These are phyloP conservation scores for Drosophila kohkoa DNA, from an alignment of 1,140 invertebrate species.

Conservation along the genomic window DNA sequence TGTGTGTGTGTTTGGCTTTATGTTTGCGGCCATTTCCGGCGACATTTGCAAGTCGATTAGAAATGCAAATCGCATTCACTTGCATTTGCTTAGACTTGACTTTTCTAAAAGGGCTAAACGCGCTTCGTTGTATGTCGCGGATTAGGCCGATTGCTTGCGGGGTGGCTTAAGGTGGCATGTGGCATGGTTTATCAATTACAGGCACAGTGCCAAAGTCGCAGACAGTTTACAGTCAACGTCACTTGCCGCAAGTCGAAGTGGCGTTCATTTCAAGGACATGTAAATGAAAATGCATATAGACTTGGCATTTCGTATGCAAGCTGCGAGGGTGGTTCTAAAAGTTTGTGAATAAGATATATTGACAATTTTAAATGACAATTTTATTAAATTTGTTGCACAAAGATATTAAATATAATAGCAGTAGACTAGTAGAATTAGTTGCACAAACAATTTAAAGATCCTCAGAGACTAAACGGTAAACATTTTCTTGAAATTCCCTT, in stretches of 20 bases:
- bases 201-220: slow-evolving; percentile 35
- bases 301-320: slow-evolving; percentile 41
- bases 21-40: slow-evolving; percentile 53
- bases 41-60: slow-evolving; percentile 64
- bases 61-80: slow-evolving; percentile 66
- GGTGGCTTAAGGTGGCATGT: background rate
- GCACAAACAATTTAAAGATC: too few species aligned
- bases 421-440: too few species aligned
- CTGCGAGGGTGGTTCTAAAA: slow-evolving; percentile 20
- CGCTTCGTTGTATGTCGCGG: background rate
- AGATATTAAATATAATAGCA: too few species aligned
- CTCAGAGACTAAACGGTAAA: too few species aligned
- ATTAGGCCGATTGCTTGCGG: too few species aligned
- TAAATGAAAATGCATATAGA: slow-evolving; percentile 21
- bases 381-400: too few species aligned
- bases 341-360: too few species aligned
- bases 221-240: slow-evolving; percentile 42
- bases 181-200: slow-evolving; percentile 48
- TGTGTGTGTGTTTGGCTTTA: slow-evolving; percentile 37
- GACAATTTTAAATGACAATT: too few species aligned
- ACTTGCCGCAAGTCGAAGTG: slow-evolving; percentile 38
- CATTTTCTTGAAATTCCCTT: too few species aligned
- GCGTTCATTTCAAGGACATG: slow-evolving; percentile 47
- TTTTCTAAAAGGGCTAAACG: background rate
- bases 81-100: slow-evolving; percentile 45